Conservation (phyloP, 2,797 vertebrate species). For the Pseudopleuronectes americanus region DNA sequence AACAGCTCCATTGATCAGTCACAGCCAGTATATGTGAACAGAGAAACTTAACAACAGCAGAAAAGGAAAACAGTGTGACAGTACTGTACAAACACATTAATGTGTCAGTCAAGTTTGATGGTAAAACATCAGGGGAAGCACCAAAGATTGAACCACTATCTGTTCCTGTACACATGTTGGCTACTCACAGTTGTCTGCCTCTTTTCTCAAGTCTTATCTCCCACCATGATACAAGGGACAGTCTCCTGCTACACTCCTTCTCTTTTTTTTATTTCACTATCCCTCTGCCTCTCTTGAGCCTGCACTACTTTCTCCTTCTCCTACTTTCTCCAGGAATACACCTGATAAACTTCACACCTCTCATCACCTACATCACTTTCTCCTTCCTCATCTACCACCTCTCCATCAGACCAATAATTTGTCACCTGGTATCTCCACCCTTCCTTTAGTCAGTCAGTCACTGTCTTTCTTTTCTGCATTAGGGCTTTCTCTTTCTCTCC, state of each 20-base stretch:
- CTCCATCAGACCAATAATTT: slow-evolving; percentile 23
- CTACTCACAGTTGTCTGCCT: background rate
- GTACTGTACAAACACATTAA: too few species aligned
- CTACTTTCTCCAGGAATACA: slow-evolving; percentile 11
- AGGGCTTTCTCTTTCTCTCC: slow-evolving; percentile 25
- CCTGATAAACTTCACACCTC: background rate
- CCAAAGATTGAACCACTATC: background rate
- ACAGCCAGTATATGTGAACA: too few species aligned
- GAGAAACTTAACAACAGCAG: too few species aligned
- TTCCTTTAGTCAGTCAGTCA: slow-evolving; percentile 1
- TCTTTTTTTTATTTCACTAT: background rate
- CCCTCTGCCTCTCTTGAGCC: slow-evolving; percentile 21
- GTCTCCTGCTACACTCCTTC: slow-evolving; percentile 8
- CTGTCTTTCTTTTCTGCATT: slow-evolving; percentile 23
- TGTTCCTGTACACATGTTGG: background rate
- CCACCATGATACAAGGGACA: slow-evolving; percentile 7
- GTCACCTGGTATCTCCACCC: slow-evolving; percentile 17
- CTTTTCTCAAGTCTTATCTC: slow-evolving; percentile 11
- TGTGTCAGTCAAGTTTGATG: too few species aligned
- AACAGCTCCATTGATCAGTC: too few species aligned
- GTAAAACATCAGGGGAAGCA: too few species aligned
- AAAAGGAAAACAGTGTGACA: too few species aligned
- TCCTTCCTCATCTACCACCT: slow-evolving; percentile 6
- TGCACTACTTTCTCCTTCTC: slow-evolving; percentile 2
- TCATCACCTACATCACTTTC: slow-evolving; percentile 20